Evolutionary conservation across 2,113 vertebrate genomes (phyloP).

Genomic region (Fregetta grallaria): DNA sequence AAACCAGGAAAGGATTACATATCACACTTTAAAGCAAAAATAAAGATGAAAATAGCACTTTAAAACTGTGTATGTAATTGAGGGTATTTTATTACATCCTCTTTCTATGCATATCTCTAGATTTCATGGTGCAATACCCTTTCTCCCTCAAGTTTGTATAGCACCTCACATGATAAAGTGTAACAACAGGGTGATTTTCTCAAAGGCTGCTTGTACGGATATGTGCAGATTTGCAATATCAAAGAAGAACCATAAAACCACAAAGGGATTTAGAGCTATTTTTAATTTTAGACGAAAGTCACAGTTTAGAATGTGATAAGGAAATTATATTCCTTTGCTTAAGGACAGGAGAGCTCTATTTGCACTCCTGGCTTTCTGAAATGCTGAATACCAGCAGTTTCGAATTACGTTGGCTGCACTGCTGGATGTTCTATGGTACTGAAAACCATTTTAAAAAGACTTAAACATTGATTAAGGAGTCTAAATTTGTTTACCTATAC

Average conservation of each 20-base stretch:
- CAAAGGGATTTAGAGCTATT: constrained; percentile 35
- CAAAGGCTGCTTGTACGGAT: constrained; percentile 21
- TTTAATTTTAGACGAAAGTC: constrained; percentile 39
- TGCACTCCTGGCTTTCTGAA: constrained; percentile 3
- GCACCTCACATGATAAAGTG: background rate
- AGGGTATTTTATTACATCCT: background rate
- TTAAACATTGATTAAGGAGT: background rate
- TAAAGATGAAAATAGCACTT: background rate
- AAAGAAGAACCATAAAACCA: constrained; percentile 46
- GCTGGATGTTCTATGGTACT: background rate
- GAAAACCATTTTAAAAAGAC: background rate
- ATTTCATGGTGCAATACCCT: background rate
- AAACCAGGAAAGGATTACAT: background rate
- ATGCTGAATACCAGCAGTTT: background rate
- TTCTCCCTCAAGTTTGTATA: background rate
- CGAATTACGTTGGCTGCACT: background rate
- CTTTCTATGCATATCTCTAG: background rate
- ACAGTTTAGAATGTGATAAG: constrained; percentile 36
- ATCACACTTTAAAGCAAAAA: background rate
- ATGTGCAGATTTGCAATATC: constrained; percentile 4
- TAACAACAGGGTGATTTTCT: constrained; percentile 7
- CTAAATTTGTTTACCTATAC: background rate
- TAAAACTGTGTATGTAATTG: background rate
- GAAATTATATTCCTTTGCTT: constrained; percentile 34
- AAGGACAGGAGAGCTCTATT: constrained; percentile 6